phyloP scores from a whole-genome alignment of 2,113 vertebrate species.

The Sinocyclocheilus anophthalmus region DNA sequence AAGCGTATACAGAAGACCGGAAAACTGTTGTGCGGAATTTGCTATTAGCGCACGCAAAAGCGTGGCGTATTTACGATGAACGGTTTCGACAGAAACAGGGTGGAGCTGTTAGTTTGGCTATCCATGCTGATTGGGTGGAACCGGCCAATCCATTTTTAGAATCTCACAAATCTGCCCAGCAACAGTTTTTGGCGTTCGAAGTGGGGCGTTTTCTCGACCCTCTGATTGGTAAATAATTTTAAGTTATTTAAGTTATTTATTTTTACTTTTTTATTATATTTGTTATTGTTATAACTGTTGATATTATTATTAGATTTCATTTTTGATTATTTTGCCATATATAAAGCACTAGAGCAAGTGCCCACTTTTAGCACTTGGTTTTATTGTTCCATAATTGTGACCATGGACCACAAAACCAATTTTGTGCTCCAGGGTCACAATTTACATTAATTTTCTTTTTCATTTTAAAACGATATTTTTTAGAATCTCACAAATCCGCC shows the following conservation, averaged over 20 bases:
- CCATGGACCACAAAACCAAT: too few species aligned
- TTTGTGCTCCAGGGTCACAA: too few species aligned
- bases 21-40: constrained; percentile 84
- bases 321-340: too few species aligned
- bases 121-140: constrained; percentile 92
- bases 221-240: constrained; percentile 59
- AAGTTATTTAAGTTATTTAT: too few species aligned
- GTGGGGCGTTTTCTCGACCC: constrained; percentile 90
- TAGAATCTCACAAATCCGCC: constrained; percentile 77
- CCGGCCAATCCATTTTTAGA: constrained; percentile 87
- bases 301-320: too few species aligned
- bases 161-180: constrained; percentile 78
- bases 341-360: too few species aligned
- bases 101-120: constrained; percentile 82
- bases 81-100: constrained; percentile 70
- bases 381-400: too few species aligned
- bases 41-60: constrained; percentile 86
- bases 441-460: too few species aligned
- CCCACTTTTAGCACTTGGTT: too few species aligned
- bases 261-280: too few species aligned
- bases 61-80: constrained; percentile 83
- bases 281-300: too few species aligned
- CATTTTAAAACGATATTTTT: constrained; percentile 60
- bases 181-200: constrained; percentile 88
- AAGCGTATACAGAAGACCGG: constrained; percentile 78